Conservation (phyloP, 2,888 invertebrate species). For the Epinotia brunnichana region DNA sequence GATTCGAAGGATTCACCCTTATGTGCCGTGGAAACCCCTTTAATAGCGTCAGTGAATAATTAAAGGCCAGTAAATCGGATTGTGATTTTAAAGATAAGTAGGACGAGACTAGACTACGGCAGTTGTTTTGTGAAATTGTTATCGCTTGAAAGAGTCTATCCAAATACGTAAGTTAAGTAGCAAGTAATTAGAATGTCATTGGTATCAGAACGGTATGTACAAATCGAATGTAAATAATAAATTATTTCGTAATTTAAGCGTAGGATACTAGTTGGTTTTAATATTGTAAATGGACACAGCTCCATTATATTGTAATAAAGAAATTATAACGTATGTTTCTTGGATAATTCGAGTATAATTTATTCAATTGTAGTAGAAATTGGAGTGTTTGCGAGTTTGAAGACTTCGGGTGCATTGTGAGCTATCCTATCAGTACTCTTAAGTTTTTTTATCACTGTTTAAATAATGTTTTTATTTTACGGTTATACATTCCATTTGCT, state of each 20-base stretch:
- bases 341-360: conserved; percentile 75
- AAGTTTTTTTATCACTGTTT: conserved; percentile 46
- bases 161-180: conserved; percentile 82
- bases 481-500: conserved; percentile 52
- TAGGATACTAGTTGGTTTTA: conserved; percentile 67
- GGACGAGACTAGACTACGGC: conserved; percentile 55
- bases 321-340: conserved; percentile 61
- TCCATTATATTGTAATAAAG: conserved; percentile 58
- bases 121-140: conserved; percentile 74
- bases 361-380: conserved; percentile 77
- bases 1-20: conserved; percentile 62
- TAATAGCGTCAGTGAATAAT: conserved; percentile 63
- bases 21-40: conserved; percentile 59
- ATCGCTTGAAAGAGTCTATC: conserved; percentile 82
- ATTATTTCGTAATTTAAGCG: conserved; percentile 70
- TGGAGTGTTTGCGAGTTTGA: conserved; percentile 69
- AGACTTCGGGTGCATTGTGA: conserved; percentile 73
- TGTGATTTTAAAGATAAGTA: conserved; percentile 78
- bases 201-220: conserved; percentile 75
- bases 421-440: conserved; percentile 43
- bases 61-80: conserved; percentile 79
- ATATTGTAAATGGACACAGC: conserved; percentile 63
- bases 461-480: conserved; percentile 40
- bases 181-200: conserved; percentile 65
- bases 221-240: conserved; percentile 78